Evolutionary conservation across 2,888 invertebrate species (phyloP).

Genomic region (Halictus ligatus): DNA sequence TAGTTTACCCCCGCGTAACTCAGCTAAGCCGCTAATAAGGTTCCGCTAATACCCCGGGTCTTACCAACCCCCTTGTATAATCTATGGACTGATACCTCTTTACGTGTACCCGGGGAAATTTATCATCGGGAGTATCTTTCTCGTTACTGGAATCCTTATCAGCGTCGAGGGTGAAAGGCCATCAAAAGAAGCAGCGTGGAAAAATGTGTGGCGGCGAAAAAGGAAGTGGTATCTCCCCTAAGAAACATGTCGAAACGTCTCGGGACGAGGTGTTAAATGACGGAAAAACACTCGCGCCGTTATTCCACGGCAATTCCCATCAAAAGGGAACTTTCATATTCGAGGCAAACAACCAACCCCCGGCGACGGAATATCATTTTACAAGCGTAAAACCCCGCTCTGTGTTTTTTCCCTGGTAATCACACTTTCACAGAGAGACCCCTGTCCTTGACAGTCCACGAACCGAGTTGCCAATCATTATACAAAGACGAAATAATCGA

Average conservation of each 20-base stretch:
- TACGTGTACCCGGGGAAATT: constrained; percentile 54
- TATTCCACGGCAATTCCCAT: neutral
- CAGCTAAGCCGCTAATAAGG: constrained; percentile 74
- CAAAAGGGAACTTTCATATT: constrained; percentile 4
- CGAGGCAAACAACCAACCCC: neutral
- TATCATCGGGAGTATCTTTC: constrained; percentile 56
- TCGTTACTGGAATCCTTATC: constrained; percentile 58
- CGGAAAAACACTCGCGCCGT: neutral
- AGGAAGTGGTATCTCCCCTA: constrained; percentile 3
- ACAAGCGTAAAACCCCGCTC: neutral
- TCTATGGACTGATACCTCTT: constrained; percentile 61
- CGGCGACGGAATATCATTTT: neutral
- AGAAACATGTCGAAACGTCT: neutral
- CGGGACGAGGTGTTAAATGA: neutral
- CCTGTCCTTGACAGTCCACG: neutral
- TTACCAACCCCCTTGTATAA: constrained; percentile 61
- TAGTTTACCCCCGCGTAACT: constrained; percentile 69
- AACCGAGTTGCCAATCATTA: neutral
- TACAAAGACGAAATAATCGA: constrained; percentile 25
- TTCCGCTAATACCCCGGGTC: constrained; percentile 71
- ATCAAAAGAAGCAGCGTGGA: constrained; percentile 19
- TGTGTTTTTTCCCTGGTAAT: neutral
- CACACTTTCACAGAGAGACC: constrained; percentile 22
- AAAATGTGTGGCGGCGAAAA: constrained; percentile 20
- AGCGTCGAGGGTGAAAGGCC: constrained; percentile 30